Evolutionary conservation across 2,888 invertebrate genomes (phyloP), one percentile per base, ranked within the genome.

Genomic region (Didymodactylos carnosus): DNA sequence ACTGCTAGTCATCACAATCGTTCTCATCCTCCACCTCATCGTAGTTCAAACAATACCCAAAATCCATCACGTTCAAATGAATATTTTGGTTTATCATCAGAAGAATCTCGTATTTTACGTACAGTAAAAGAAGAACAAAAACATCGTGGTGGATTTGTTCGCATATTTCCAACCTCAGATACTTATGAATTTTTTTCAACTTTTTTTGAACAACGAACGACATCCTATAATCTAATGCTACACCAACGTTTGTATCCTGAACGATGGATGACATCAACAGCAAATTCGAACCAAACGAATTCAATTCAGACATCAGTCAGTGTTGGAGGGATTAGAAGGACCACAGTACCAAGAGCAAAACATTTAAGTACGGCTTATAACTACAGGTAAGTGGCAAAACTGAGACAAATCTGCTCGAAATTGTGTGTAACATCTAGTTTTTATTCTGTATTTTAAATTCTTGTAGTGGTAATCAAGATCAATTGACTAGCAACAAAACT

Each of bases 91-190:
- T 79, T 91, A 27, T 89, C 88, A 13, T 85, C 88, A 16, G 92
- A 92, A 80, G 92, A 92, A 83, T 86, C 88, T 78, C 86, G 90
- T 73, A 87, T 92, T 70, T 86, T 92, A 76, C 87, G 89, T 6
- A 87, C 88, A 49, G 88, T 89, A 39, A 87, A 88, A 77, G 87
- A 89, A 70, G 92, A 94, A 83, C 90, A 91, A 83, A 87, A 88
- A 29, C 85, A 93, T 2, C 85, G 91, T 39, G 92, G 92, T 4
- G 93, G 93, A 40, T 94, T 90, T 84, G 90, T 93, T 14, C 84
- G 92, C 70, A 91, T 94, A 79, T 94, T 92, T 84, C 94, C 94
- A 27, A 89, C 91, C 29, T 87, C 89, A 76, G 91, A 92, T 82
- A 89, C 91, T 27, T 92, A 92, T 91, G 82, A 82, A 51, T 78